Conservation (phyloP, 1,140 invertebrate genomes). For the Drosophila malerkotliana region DNA sequence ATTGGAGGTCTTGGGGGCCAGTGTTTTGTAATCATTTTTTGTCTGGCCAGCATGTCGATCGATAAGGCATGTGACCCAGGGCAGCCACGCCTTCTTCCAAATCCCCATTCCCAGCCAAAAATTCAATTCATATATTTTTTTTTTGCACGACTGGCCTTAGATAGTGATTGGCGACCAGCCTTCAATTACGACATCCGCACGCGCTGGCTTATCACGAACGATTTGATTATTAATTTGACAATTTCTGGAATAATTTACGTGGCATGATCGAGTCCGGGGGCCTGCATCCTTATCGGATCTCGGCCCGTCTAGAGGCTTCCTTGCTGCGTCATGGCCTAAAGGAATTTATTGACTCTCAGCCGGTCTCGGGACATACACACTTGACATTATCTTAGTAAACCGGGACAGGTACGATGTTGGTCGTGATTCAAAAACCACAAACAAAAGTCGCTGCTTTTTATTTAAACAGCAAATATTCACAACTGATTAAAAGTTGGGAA, state of each 20-base stretch:
- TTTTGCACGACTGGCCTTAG: conserved; percentile 29
- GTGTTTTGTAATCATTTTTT: conserved; percentile 38
- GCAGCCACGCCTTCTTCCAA: conserved; percentile 30
- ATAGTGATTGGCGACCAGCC: conserved; percentile 24
- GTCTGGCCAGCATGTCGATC: conserved; percentile 17
- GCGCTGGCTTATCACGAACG: conserved; percentile 50
- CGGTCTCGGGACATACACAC: conserved; percentile 24
- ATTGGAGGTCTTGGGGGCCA: conserved; percentile 17
- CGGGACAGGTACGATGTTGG: conserved; percentile 16
- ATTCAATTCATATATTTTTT: conserved; percentile 22
- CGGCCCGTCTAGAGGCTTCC: conserved; percentile 19
- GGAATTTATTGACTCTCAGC: conserved; percentile 32
- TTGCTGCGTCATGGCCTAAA: conserved; percentile 29
- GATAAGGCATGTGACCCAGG: conserved; percentile 43
- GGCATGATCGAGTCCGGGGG: conserved; percentile 40
- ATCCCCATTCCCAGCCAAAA: conserved; percentile 17
- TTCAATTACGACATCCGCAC: conserved; percentile 51
- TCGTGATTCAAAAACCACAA: conserved; percentile 39
- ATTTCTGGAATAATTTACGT: conserved; percentile 37
- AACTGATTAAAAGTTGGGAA: conserved; percentile 55
- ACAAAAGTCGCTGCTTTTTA: conserved; percentile 42
- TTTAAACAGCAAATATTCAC: conserved; percentile 51
- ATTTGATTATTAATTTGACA: conserved; percentile 55
- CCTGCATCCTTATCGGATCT: conserved; percentile 35
- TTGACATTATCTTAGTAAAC: conserved; percentile 26